A percentile compares a stretch with the other conserved stretches of the same genome.
Evolutionary conservation across 2,888 invertebrate species (phyloP).

Genomic region (Caenorhabditis macrosperma): DNA sequence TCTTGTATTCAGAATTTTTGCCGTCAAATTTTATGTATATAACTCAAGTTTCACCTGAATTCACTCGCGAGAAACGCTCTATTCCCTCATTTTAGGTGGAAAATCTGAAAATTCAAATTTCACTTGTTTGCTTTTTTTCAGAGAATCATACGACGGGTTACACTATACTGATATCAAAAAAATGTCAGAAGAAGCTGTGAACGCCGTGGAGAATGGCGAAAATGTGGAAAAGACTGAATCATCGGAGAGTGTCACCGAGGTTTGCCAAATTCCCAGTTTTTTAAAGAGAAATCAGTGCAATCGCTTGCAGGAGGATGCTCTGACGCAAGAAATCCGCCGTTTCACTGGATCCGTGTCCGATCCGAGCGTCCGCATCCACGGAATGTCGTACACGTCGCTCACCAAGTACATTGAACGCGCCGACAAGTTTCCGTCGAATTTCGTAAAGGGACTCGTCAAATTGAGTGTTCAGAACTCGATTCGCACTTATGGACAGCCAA

Average conservation of each 20-base stretch:
- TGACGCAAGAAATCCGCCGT: constrained; percentile 61
- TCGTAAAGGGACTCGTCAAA: constrained; percentile 60
- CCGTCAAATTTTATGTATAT: not conserved
- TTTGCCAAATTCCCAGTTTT: constrained; percentile 1
- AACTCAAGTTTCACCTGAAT: not conserved
- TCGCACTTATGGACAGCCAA: constrained; percentile 52
- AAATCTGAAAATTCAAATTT: not conserved
- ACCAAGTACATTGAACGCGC: constrained; percentile 54
- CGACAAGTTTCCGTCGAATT: constrained; percentile 46
- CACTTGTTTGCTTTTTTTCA: too few relatives aligned
- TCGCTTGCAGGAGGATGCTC: constrained; percentile 43
- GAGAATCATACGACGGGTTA: constrained; percentile 53
- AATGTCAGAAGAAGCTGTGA: constrained; percentile 48
- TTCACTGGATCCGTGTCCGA: constrained; percentile 50
- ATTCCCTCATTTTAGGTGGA: not conserved
- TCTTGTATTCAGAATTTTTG: not conserved
- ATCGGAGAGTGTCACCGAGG: constrained; percentile 31
- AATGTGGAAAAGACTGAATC: constrained; percentile 26
- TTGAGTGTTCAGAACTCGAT: constrained; percentile 48
- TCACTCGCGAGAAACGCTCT: not conserved
- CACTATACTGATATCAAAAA: constrained; percentile 32
- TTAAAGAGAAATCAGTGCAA: not conserved
- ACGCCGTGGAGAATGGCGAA: constrained; percentile 17
- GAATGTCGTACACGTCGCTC: constrained; percentile 51
- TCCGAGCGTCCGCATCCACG: constrained; percentile 61